Conservation (phyloP, 2,888 invertebrate species). For the Proisotoma minuta region DNA sequence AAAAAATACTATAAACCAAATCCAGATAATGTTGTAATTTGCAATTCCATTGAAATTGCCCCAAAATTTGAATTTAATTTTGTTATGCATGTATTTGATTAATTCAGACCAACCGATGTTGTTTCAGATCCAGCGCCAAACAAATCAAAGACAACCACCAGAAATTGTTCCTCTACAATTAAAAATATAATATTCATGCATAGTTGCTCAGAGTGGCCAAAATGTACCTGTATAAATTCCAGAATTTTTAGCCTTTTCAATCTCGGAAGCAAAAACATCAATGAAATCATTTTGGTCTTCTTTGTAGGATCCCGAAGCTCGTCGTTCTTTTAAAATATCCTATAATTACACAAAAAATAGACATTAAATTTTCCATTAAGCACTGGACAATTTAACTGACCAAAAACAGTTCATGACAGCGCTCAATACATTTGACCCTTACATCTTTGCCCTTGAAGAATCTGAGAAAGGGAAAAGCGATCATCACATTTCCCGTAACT, state of each 20-base stretch:
- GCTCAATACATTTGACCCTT: constrained; percentile 11
- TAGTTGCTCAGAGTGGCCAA: neutral
- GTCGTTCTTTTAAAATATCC: constrained; percentile 25
- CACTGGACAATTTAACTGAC: constrained; percentile 8
- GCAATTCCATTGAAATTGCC: no score
- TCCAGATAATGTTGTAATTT: no score
- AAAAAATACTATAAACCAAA: no score
- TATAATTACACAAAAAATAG: constrained; percentile 1
- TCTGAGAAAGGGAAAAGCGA: constrained; percentile 28
- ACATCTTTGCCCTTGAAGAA: constrained; percentile 21
- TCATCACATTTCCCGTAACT: constrained; percentile 3
- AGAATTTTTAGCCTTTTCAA: constrained; percentile 13
- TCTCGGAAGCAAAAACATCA: constrained; percentile 30
- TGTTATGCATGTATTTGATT: no score
- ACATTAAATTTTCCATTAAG: neutral
- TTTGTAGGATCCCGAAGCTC: constrained; percentile 16
- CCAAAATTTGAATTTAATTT: no score
- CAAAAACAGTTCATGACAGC: constrained; percentile 25
- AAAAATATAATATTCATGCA: neutral
- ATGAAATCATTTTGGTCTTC: constrained; percentile 29
- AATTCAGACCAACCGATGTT: no score
- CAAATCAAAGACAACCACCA: constrained; percentile 27
- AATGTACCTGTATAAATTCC: neutral
- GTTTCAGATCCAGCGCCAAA: constrained; percentile 37
- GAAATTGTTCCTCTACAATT: constrained; percentile 27